These are phyloP conservation scores for Lepidurus couesii DNA, from an alignment of 1,140 invertebrate genomes.

Conservation along the genomic window DNA sequence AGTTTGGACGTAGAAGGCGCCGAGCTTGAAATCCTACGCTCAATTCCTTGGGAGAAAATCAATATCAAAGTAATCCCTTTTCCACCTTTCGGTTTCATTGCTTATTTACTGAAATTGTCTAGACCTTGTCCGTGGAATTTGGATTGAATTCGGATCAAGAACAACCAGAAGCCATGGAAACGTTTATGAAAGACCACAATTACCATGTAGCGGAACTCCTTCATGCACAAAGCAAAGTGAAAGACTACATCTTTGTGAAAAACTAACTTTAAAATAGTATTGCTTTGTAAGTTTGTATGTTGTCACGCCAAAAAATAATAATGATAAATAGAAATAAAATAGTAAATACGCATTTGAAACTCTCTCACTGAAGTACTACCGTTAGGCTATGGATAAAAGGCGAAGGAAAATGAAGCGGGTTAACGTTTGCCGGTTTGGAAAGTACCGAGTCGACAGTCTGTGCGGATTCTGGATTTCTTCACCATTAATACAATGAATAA, in stretches of 20 bases:
- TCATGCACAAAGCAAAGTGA: background rate
- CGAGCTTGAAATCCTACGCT: conserved; percentile 42
- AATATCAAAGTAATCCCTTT: conserved; percentile 30
- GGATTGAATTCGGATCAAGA: background rate
- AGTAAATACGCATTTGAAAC: no score
- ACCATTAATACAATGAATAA: no score
- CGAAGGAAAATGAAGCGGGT: no score
- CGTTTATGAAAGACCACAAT: background rate
- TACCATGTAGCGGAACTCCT: background rate
- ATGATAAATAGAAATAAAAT: no score
- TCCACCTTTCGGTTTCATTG: background rate
- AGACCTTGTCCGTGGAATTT: background rate
- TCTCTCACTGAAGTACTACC: no score
- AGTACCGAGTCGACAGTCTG: no score
- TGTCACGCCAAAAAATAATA: no score
- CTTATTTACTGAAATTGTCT: background rate
- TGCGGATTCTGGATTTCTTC: no score
- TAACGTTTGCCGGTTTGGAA: no score
- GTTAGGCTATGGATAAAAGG: no score
- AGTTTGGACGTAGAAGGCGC: conserved; percentile 44
- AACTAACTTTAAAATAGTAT: background rate
- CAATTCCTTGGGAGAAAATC: conserved; percentile 40
- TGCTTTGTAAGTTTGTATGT: no score
- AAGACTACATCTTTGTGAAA: background rate
- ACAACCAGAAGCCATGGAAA: background rate